Base-by-base conservation (phyloP, 1,140 invertebrate species). In the Trachymyrmex cornetzi region DNA sequence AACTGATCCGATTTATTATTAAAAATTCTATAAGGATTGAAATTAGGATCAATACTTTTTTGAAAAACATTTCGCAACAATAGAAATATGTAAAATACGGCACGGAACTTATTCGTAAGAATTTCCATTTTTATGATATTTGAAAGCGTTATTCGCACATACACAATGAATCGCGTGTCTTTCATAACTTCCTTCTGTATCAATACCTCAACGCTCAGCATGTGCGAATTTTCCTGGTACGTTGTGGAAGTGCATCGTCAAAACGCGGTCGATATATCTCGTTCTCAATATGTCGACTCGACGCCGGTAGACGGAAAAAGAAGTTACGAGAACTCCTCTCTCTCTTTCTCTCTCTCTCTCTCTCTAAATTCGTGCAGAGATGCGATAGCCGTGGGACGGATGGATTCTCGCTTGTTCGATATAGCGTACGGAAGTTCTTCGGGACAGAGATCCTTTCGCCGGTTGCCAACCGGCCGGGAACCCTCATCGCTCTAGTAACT, bases 201-300 rank as follows among this genome's bases (percentile, higher is more conserved):
- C 34, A n/a, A 57, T 30, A 63, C 5, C 19, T 71, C 48, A n/a
- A 77, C 19, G 16, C 27, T 61, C 74, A 44, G 59, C 71, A 75
- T 85, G 72, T 79, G 44, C 59, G 48, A 24, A 66, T 85, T 85
- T 85, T 85, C 48, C 44, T 34, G 22, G 55, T 63, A 44, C 14
- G 30, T 77, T 79, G 30, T 79, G 61, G n/a, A 63, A 79, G 48
- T 67, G 74, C 48, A 85, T 74, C 27, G 87, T 84, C 27, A 84
- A 74, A 48, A 77, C 64, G 71, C 38, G 53, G 67, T 61, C 85
- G 79, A 89, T 89, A 74, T 66, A 85, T 64, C 71, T 59, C 48
- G 67, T 27, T 50, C 63, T 19, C 57, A 71, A 88, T 88, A 88
- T 50, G 86, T 85, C 72, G 86, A 87, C 57, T 75, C 77, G 71